These are phyloP conservation scores for Conus canariensis DNA, from an alignment of 2,888 invertebrate genomes.

Conservation along the genomic window DNA sequence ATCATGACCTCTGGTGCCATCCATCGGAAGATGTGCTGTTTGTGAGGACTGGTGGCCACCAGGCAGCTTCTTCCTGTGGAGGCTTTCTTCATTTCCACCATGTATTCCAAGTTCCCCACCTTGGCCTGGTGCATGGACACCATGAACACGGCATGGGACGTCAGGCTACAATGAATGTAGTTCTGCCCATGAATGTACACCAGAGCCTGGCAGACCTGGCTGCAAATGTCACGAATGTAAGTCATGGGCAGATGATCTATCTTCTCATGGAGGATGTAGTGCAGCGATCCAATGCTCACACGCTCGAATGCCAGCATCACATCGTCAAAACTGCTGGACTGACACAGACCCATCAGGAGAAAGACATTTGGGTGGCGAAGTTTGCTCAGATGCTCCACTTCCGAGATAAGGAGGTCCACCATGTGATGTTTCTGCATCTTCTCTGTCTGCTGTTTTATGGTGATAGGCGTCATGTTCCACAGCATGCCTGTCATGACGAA, in stretches of 20 bases:
- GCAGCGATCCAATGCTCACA: slow-evolving; percentile 78
- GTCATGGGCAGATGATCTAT: slow-evolving; percentile 59
- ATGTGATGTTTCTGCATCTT: neutral
- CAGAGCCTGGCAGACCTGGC: slow-evolving; percentile 78
- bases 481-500: slow-evolving; percentile 73
- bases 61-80: slow-evolving; percentile 64
- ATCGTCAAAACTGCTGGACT: slow-evolving; percentile 76
- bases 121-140: slow-evolving; percentile 76
- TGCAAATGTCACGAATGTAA: slow-evolving; percentile 68
- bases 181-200: slow-evolving; percentile 79
- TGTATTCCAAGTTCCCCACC: slow-evolving; percentile 79
- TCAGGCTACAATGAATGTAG: slow-evolving; percentile 78
- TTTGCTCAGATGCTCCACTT: slow-evolving; percentile 71
- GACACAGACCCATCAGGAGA: slow-evolving; percentile 79
- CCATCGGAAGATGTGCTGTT: slow-evolving; percentile 77
- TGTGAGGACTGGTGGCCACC: slow-evolving; percentile 50
- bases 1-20: slow-evolving; percentile 79
- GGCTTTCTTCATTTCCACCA: slow-evolving; percentile 72
- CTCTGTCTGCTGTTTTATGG: slow-evolving; percentile 72
- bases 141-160: slow-evolving; percentile 79
- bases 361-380: slow-evolving; percentile 78
- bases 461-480: slow-evolving; percentile 73
- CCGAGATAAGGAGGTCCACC: slow-evolving; percentile 77
- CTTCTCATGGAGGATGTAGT: slow-evolving; percentile 76
- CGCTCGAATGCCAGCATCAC: slow-evolving; percentile 79